Conservation (phyloP, 2,888 invertebrate species). For the Tetranychus truncatus region DNA sequence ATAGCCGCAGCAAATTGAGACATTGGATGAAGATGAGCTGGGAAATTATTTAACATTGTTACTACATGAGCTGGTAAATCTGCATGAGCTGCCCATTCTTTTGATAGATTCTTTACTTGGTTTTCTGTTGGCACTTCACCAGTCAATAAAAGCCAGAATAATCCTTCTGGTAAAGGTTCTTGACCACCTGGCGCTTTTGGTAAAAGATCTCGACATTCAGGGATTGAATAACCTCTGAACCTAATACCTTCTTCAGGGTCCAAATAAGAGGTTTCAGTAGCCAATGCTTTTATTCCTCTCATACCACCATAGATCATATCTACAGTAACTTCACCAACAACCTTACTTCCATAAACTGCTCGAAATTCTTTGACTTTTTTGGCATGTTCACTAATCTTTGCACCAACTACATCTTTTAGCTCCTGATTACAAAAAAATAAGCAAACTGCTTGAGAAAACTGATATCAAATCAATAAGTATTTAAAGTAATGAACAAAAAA, state of each 20-base stretch:
- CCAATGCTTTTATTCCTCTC: constrained; percentile 83
- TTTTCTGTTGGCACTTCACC: constrained; percentile 65
- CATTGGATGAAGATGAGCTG: constrained; percentile 77
- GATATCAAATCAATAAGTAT: neutral
- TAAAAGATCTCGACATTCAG: constrained; percentile 68
- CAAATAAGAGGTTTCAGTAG: constrained; percentile 83
- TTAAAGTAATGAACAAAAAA: neutral
- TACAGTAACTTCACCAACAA: constrained; percentile 90
- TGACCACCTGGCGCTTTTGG: constrained; percentile 60
- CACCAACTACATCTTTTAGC: constrained; percentile 63
- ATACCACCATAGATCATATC: constrained; percentile 95
- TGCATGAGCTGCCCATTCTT: constrained; percentile 71
- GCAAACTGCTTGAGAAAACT: neutral
- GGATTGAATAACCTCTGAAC: constrained; percentile 80
- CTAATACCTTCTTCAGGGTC: constrained; percentile 89
- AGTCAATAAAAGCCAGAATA: constrained; percentile 80
- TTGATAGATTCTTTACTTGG: constrained; percentile 49
- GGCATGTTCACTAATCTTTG: constrained; percentile 79
- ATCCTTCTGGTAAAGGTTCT: constrained; percentile 75
- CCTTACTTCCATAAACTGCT: constrained; percentile 63
- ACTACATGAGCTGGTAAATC: constrained; percentile 79
- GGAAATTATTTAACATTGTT: constrained; percentile 75
- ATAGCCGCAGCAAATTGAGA: constrained; percentile 78
- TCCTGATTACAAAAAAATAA: constrained; percentile 6
- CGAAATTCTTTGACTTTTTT: constrained; percentile 78